Evolutionary conservation across 2,113 vertebrate species (phyloP).

Genomic region (Callorhinus ursinus): DNA sequence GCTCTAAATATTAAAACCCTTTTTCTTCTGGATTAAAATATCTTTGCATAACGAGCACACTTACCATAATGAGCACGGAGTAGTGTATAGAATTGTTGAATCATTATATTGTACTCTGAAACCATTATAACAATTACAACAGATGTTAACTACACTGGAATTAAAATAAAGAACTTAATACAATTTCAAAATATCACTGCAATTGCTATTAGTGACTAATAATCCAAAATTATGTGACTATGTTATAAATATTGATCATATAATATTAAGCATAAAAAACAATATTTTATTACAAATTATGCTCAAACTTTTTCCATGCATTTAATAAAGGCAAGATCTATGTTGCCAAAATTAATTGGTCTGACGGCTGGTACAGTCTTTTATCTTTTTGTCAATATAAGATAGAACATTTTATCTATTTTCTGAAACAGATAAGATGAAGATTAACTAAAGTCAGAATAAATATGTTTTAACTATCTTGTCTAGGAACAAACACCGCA

Average conservation of each 20-base stretch:
- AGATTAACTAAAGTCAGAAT: background rate
- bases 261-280: background rate
- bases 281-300: background rate
- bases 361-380: background rate
- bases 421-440: background rate
- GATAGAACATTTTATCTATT: background rate
- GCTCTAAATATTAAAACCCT: background rate
- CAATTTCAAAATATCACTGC: too few species aligned
- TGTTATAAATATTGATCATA: background rate
- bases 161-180: background rate
- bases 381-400: background rate
- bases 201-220: background rate
- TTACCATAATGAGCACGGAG: background rate
- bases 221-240: background rate
- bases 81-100: background rate
- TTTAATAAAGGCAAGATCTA: background rate
- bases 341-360: background rate
- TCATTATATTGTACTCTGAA: background rate
- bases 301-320: background rate
- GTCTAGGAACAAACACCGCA: background rate
- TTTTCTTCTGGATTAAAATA: background rate
- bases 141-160: background rate
- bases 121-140: background rate
- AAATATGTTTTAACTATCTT: background rate
- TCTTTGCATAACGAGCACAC: background rate